These are phyloP conservation scores for Passer montanus DNA, from an alignment of 2,113 vertebrate species.

Conservation along the genomic window DNA sequence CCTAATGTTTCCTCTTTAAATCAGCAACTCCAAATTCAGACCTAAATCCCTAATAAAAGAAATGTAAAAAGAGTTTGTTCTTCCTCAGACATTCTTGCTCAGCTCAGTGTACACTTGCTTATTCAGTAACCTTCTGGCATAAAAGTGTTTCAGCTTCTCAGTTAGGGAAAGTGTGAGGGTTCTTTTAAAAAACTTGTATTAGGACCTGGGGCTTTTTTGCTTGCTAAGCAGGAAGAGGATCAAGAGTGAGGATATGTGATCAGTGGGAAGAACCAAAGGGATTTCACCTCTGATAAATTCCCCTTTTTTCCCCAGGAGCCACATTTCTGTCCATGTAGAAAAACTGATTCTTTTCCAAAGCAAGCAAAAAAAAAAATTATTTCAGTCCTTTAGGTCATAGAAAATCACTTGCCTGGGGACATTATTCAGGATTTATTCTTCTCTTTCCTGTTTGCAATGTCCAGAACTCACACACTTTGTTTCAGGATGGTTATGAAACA, in stretches of 20 bases:
- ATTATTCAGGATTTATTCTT: background rate
- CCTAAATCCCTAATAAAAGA: background rate
- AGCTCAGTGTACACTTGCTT: background rate
- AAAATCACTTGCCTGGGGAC: background rate
- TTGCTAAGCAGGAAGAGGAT: background rate
- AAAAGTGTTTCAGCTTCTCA: background rate
- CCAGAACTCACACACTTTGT: background rate
- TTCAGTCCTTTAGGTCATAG: background rate
- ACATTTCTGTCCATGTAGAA: background rate
- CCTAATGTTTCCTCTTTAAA: background rate
- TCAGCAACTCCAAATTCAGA: background rate
- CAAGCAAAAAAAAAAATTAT: background rate
- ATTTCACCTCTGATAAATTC: background rate
- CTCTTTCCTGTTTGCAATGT: background rate
- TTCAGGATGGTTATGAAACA: background rate
- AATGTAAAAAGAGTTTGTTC: accelerated
- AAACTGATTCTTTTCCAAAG: background rate
- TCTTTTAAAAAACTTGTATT: background rate
- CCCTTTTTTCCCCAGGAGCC: background rate
- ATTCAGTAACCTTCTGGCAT: background rate
- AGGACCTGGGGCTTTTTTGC: background rate
- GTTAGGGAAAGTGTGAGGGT: background rate
- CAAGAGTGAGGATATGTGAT: background rate
- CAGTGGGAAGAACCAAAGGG: background rate
- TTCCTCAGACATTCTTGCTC: background rate